Evolutionary conservation across 1,140 invertebrate species (phyloP), one percentile per base, ranked within the genome.

Genomic region (Triops cancriformis): DNA sequence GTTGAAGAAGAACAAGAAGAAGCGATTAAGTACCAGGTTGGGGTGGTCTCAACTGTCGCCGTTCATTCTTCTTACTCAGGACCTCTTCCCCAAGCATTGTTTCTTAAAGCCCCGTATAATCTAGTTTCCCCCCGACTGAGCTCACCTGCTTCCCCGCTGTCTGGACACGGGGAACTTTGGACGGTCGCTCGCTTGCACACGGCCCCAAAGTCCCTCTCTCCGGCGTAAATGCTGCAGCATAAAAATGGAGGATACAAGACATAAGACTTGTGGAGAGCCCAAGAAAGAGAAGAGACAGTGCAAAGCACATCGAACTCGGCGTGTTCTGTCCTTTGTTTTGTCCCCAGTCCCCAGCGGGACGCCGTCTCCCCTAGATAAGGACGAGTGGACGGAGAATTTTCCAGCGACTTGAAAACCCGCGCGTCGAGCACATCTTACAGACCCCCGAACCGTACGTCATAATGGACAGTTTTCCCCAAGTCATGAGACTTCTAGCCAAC

Each of bases 1-100:
- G 51, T 64, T 64, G 51, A 64, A 64, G 51, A 64, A 64, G 51
- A 64, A 64, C 18, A 64, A 64, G 51, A 64, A 64, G 51, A 64
- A 64, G 51, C 51, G 51, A 64, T 64, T 64, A 23, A 64, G 51
- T 23, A 64, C 51, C 51, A 64, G 14, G 51, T 64, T 64, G 51
- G 51, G 51, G 51, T 64, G 51, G 51, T 64, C 51, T 64, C 23
- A 64, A 64, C 51, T 64, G 51, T 64, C 51, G 51, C 51, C 23
- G 51, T 64, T 64, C 31, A 37, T 37, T 37, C 31, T 37, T 64
- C 51, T n/a, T 64, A n/a, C 51, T 64, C 7, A 64, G 18, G 51
- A 23, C 10, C 51, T 64, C 23, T 64, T 64, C 51, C 10, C 1
- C 10, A 64, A 64, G 18, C 51, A 64, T 64, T 64, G 51, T 64